These are phyloP conservation scores for Gallinago media DNA, from an alignment of 2,113 vertebrate species.

Conservation along the genomic window DNA sequence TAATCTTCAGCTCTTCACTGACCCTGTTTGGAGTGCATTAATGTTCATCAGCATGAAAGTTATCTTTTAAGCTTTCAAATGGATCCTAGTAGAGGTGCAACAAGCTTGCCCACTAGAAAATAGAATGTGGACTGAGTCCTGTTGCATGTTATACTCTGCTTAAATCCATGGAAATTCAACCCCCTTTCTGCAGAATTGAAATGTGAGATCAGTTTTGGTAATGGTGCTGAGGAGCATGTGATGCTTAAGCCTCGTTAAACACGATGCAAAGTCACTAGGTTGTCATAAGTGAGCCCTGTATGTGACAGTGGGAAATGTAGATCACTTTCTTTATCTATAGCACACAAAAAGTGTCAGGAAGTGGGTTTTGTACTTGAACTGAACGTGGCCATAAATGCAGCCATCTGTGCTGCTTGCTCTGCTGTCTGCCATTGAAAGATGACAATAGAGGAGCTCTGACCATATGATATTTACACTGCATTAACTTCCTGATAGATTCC, in stretches of 20 bases:
- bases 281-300: background rate
- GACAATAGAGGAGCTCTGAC: background rate
- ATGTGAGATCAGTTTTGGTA: background rate
- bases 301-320: background rate
- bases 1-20: background rate
- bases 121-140: background rate
- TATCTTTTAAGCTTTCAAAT: background rate
- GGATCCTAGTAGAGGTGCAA: background rate
- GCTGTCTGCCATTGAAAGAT: background rate
- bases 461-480: background rate
- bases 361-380: background rate
- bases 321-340: background rate
- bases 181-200: background rate
- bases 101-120: background rate
- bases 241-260: fast-evolving
- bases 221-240: background rate
- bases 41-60: background rate
- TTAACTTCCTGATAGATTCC: background rate
- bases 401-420: background rate
- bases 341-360: background rate
- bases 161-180: background rate
- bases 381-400: background rate
- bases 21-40: background rate
- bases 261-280: background rate
- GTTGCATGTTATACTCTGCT: background rate